Percentiles rank a stretch among this genome's conserved stretches.
Evolutionary conservation across 2,797 vertebrate genomes (phyloP).

Genomic region (Gouania willdenowi): DNA sequence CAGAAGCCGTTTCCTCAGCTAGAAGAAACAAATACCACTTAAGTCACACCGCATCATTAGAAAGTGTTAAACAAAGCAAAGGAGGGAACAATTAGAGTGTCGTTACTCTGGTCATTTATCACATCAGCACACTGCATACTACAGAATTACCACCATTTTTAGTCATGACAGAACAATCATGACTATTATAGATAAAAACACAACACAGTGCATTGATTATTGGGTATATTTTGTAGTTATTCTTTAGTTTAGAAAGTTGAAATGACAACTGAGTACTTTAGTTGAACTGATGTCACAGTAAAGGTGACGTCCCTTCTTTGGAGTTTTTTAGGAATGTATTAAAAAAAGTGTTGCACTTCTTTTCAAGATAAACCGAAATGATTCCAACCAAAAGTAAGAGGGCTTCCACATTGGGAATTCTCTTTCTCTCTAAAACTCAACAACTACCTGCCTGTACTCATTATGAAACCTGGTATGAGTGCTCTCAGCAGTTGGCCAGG

Average conservation of each 20-base stretch:
- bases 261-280: conserved; percentile 48
- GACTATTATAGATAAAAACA: conserved; percentile 26
- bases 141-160: conserved; percentile 27
- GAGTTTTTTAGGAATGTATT: not conserved
- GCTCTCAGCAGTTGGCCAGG: conserved; percentile 20
- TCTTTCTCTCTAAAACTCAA: not conserved
- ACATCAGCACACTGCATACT: conserved; percentile 35
- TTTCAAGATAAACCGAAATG: not conserved
- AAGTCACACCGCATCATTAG: conserved; percentile 46
- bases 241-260: conserved; percentile 42
- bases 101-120: conserved; percentile 24
- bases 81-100: conserved; percentile 17
- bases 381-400: not conserved
- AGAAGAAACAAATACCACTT: conserved; percentile 37
- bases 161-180: conserved; percentile 24
- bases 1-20: conserved; percentile 3
- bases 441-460: conserved; percentile 2
- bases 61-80: conserved; percentile 21
- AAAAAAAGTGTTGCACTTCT: not conserved
- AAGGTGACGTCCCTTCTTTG: no score
- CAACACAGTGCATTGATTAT: conserved; percentile 40
- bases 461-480: conserved; percentile 14
- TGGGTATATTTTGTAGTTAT: conserved; percentile 25
- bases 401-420: not conserved
- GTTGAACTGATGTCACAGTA: conserved; percentile 47